These are phyloP conservation scores for Pogoniulus pusillus DNA, from an alignment of 2,797 vertebrate species.

Conservation along the genomic window DNA sequence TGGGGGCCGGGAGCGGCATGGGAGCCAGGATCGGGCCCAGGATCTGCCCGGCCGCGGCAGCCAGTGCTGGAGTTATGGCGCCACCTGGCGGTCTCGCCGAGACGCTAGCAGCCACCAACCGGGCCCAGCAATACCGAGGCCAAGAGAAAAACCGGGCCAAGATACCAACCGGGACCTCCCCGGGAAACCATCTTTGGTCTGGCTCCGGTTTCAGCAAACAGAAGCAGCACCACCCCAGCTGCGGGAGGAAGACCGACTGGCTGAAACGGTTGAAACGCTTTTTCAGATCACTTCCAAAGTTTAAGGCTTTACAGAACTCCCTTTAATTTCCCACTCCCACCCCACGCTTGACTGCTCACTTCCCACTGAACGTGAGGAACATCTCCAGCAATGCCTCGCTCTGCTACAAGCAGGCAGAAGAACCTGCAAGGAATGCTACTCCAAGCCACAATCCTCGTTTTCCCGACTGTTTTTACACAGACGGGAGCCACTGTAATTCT, in stretches of 20 bases:
- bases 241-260: neutral
- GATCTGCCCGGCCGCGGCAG: neutral
- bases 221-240: neutral
- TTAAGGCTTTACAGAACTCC: neutral
- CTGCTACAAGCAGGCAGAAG: neutral
- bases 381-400: neutral
- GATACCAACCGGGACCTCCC: slow-evolving; percentile 55
- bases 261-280: neutral
- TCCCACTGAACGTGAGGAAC: too few species aligned
- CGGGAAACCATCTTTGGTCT: slow-evolving; percentile 69
- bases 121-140: neutral
- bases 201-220: neutral
- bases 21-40: neutral
- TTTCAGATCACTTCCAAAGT: neutral
- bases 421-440: neutral
- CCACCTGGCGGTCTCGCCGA: slow-evolving; percentile 69
- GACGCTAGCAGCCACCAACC: too few species aligned
- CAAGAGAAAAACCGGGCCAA: slow-evolving; percentile 60
- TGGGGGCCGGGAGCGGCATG: neutral
- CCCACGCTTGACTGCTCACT: neutral
- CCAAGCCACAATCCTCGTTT: neutral
- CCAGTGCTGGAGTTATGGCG: slow-evolving; percentile 58
- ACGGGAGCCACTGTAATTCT: neutral
- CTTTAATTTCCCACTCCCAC: neutral
- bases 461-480: neutral